Evolutionary conservation across 2,797 vertebrate species (phyloP).

Genomic region (Pogoniulus pusillus): DNA sequence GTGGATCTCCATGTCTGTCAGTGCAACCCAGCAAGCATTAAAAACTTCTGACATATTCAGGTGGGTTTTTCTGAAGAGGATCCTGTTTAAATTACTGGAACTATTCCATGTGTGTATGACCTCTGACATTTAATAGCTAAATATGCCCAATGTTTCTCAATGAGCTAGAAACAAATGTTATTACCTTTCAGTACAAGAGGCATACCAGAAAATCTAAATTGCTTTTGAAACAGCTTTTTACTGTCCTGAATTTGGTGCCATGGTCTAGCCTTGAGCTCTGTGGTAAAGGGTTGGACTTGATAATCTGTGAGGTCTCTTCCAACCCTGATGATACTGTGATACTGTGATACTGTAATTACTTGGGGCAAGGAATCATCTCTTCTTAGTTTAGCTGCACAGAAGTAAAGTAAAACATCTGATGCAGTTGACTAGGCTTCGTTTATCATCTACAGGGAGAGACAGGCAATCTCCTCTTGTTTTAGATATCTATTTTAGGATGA

Average conservation of each 20-base stretch:
- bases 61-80: background rate
- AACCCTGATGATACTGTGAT: too few species aligned
- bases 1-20: background rate
- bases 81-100: background rate
- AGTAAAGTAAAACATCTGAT: background rate
- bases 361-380: background rate
- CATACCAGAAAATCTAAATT: background rate
- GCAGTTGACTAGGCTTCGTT: background rate
- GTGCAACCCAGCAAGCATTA: background rate
- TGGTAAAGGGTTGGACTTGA: too few species aligned
- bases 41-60: background rate
- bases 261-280: too few species aligned
- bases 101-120: background rate
- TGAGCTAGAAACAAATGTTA: background rate
- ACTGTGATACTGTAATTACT: too few species aligned
- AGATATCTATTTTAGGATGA: conserved; percentile 30
- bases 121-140: background rate
- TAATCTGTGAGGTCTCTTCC: too few species aligned
- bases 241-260: too few species aligned
- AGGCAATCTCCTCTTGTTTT: conserved; percentile 7
- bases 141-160: background rate
- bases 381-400: background rate
- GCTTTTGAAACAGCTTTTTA: background rate
- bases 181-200: background rate
- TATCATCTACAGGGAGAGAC: background rate